These are phyloP conservation scores for Smittia aterrima DNA, from an alignment of 2,888 invertebrate species.

Conservation along the genomic window DNA sequence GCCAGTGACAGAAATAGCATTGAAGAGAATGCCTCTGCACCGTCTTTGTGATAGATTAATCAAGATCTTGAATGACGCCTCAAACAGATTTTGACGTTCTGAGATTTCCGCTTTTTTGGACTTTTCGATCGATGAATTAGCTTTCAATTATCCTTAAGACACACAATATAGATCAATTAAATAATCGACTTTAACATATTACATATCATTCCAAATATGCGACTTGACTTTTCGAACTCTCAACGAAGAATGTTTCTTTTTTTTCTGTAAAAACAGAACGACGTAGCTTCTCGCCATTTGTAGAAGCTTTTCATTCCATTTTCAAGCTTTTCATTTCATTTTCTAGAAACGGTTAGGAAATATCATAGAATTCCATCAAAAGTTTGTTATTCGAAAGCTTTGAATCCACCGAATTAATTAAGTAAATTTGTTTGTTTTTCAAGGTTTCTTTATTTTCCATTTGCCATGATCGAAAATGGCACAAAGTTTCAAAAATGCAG, in stretches of 20 bases:
- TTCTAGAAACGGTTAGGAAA: no score
- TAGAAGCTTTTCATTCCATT: no score
- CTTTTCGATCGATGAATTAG: conserved; percentile 2
- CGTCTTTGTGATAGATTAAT: not conserved
- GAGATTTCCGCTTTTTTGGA: not conserved
- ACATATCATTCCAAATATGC: conserved; percentile 9
- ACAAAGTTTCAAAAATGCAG: conserved; percentile 14
- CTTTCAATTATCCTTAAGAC: conserved; percentile 20
- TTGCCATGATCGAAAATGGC: not conserved
- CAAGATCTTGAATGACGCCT: conserved; percentile 24
- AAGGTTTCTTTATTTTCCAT: not conserved
- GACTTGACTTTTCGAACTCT: not conserved
- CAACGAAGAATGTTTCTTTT: not conserved
- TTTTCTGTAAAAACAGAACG: no score
- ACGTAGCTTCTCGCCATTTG: no score
- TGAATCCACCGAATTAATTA: no score
- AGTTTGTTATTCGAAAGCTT: no score
- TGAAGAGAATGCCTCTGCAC: not conserved
- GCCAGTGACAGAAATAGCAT: not conserved
- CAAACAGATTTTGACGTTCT: not conserved
- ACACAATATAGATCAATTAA: conserved; percentile 33
- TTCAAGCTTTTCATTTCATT: no score
- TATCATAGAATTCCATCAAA: no score
- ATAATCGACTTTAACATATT: conserved; percentile 27
- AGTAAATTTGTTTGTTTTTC: not conserved